Evolutionary conservation across 2,113 vertebrate genomes (phyloP).

Genomic region (Microcebus jonahi): DNA sequence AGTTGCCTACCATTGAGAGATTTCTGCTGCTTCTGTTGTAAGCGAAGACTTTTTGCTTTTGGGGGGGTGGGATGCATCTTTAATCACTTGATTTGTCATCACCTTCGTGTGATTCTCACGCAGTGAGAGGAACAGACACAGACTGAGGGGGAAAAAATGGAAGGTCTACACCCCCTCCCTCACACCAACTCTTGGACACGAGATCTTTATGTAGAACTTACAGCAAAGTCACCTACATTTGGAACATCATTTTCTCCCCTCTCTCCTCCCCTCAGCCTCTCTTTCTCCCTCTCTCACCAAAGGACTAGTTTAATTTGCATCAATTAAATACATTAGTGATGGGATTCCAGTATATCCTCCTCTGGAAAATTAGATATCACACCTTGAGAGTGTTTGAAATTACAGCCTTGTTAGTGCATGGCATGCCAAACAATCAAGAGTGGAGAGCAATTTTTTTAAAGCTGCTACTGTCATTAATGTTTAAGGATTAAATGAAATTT

Average conservation of each 20-base stretch:
- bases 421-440: not conserved
- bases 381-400: not conserved
- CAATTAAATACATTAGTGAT: not conserved
- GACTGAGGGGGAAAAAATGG: not conserved
- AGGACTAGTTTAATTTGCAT: not conserved
- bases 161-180: not conserved
- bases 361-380: not conserved
- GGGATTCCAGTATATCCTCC: not conserved
- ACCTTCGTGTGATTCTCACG: not conserved
- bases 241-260: not conserved
- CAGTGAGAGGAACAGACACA: not conserved
- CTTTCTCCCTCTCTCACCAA: not conserved
- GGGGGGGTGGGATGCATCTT: not conserved
- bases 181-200: not conserved
- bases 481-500: not conserved
- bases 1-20: not conserved
- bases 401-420: not conserved
- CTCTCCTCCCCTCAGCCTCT: not conserved
- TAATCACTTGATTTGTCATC: not conserved
- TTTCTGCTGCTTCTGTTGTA: not conserved
- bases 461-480: not conserved
- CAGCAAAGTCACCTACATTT: not conserved
- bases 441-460: not conserved
- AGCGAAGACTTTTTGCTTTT: not conserved
- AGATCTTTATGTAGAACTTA: not conserved